A percentile compares a stretch with the other conserved stretches of the same genome.
phyloP scores from a whole-genome alignment of 2,797 vertebrate species.

The Hoplostethus mediterraneus region DNA sequence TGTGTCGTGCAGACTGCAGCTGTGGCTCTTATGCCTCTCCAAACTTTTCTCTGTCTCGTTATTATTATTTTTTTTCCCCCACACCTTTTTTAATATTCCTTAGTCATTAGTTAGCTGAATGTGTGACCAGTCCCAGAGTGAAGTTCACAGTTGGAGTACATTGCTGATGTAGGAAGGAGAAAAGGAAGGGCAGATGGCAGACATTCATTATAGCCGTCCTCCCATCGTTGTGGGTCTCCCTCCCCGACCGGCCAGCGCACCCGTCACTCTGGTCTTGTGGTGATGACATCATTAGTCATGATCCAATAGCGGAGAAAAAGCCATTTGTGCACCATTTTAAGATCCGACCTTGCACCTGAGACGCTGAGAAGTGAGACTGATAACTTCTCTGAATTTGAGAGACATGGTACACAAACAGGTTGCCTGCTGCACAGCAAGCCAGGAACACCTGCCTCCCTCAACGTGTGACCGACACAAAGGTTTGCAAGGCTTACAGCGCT shows the following conservation, averaged over 20 bases:
- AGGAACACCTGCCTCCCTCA: neutral
- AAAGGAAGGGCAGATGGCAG: slow-evolving; percentile 56
- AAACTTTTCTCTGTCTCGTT: slow-evolving; percentile 7
- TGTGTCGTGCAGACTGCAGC: slow-evolving; percentile 9
- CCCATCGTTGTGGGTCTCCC: slow-evolving; percentile 33
- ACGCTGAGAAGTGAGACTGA: slow-evolving; percentile 36
- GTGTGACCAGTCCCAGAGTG: slow-evolving; percentile 20
- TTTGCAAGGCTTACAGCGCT: neutral
- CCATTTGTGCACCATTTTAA: slow-evolving; percentile 51
- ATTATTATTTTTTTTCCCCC: slow-evolving; percentile 22
- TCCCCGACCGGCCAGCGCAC: slow-evolving; percentile 4
- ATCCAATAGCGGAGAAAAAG: slow-evolving; percentile 48
- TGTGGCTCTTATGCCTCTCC: slow-evolving; percentile 14
- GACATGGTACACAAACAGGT: neutral
- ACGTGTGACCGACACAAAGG: neutral
- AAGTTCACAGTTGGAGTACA: slow-evolving; percentile 5
- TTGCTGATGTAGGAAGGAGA: slow-evolving; percentile 30
- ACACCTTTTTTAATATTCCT: neutral
- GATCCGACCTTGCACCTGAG: slow-evolving; percentile 46
- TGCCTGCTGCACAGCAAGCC: no score
- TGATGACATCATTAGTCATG: slow-evolving; percentile 31
- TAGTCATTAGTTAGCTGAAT: slow-evolving; percentile 19
- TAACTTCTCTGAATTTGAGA: slow-evolving; percentile 8
- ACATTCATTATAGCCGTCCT: slow-evolving; percentile 38
- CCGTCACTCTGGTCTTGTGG: slow-evolving; percentile 25